phyloP scores from a whole-genome alignment of 1,140 invertebrate genomes.

The Acromyrmex heyeri region DNA sequence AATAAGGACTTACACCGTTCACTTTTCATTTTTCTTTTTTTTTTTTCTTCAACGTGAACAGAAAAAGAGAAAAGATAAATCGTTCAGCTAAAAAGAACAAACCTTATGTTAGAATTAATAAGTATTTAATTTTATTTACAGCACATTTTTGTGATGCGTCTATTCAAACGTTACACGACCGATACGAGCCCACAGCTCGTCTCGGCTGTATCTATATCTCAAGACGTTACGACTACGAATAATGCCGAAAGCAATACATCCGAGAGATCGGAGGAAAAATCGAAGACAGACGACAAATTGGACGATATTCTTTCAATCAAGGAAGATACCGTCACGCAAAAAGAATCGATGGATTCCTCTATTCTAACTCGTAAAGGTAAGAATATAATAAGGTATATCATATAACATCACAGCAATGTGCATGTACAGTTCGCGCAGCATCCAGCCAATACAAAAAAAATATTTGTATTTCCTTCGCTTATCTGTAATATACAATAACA shows the following conservation, averaged over 20 bases:
- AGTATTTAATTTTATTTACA: constrained; percentile 64
- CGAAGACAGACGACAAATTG: constrained; percentile 21
- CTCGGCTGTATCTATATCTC: constrained; percentile 86
- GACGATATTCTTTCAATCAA: background rate
- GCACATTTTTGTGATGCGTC: constrained; percentile 83
- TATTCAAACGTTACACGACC: constrained; percentile 86
- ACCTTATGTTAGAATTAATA: background rate
- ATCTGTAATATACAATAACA: background rate
- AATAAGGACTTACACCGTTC: too few relatives aligned
- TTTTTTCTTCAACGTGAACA: too few relatives aligned
- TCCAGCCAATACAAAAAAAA: background rate
- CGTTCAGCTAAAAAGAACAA: too few relatives aligned
- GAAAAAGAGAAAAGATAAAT: too few relatives aligned
- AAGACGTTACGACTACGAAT: constrained; percentile 77
- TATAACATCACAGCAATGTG: background rate
- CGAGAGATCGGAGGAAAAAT: constrained; percentile 7
- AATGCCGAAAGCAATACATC: constrained; percentile 31
- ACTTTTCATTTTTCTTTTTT: too few relatives aligned
- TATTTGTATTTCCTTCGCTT: background rate
- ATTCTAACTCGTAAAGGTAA: constrained; percentile 75
- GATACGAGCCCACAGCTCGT: constrained; percentile 87
- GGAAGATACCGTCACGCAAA: constrained; percentile 39
- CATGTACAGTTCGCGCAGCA: background rate
- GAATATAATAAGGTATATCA: background rate
- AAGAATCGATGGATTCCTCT: constrained; percentile 50